Evolutionary conservation across 2,888 invertebrate genomes (phyloP).

Genomic region (Drosophila recens): DNA sequence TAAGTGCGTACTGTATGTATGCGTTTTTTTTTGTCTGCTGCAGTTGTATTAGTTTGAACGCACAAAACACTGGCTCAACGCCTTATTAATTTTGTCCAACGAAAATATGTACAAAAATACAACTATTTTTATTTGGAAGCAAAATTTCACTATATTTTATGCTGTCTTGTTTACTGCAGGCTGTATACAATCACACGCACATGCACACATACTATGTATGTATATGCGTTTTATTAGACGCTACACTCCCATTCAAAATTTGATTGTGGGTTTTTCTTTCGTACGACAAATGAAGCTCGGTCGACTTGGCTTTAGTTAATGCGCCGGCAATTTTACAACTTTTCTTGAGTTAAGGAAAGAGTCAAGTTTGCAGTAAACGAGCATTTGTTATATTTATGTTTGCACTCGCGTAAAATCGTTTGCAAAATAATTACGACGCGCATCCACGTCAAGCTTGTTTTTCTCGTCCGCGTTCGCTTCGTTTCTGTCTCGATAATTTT

Average conservation of each 20-base stretch:
- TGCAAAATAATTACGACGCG: constrained; percentile 57
- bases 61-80: constrained; percentile 24
- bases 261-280: constrained; percentile 17
- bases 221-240: constrained; percentile 57
- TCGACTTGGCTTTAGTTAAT: constrained; percentile 13
- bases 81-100: constrained; percentile 17
- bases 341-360: constrained; percentile 6
- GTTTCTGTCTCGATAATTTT: constrained; percentile 33
- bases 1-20: constrained; percentile 49
- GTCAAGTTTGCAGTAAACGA: constrained; percentile 18
- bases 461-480: too few relatives aligned
- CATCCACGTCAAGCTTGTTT: constrained; percentile 59
- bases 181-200: constrained; percentile 24
- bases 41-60: constrained; percentile 55
- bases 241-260: constrained; percentile 55
- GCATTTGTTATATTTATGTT: constrained; percentile 34
- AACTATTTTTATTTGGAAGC: constrained; percentile 33
- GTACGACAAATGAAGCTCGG: constrained; percentile 18
- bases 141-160: constrained; percentile 61
- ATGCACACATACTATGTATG: constrained; percentile 35
- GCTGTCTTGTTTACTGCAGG: constrained; percentile 56
- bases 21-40: constrained; percentile 51
- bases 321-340: constrained; percentile 11
- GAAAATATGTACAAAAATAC: constrained; percentile 14
- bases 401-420: constrained; percentile 60